phyloP scores from a whole-genome alignment of 2,797 vertebrate genomes.

The Craterocephalus amniculus region DNA sequence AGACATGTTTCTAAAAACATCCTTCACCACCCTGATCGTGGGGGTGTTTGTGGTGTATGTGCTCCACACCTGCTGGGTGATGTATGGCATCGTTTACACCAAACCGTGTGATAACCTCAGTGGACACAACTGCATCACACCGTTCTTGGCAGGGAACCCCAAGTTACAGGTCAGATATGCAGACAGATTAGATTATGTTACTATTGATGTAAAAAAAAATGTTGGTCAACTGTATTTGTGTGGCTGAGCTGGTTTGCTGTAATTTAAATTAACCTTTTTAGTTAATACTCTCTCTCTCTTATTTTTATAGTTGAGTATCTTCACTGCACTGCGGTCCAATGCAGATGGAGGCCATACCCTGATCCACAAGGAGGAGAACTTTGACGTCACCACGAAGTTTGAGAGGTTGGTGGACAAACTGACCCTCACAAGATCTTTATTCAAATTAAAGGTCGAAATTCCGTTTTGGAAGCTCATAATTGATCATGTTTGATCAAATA shows the following conservation, averaged over 20 bases:
- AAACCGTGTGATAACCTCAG: conserved; percentile 87
- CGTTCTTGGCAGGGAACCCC: conserved; percentile 88
- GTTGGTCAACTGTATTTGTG: neutral
- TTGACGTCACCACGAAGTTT: conserved; percentile 91
- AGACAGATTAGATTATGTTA: no score
- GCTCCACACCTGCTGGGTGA: conserved; percentile 97
- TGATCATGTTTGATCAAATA: neutral
- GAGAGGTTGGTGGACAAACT: conserved; percentile 84
- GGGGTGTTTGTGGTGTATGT: conserved; percentile 95
- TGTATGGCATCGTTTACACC: conserved; percentile 97
- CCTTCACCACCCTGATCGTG: conserved; percentile 92
- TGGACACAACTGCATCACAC: conserved; percentile 85
- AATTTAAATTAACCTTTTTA: neutral
- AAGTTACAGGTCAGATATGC: conserved; percentile 88
- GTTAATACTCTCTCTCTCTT: neutral
- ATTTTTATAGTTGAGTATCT: conserved; percentile 89
- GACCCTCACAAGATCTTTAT: neutral
- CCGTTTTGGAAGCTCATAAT: neutral
- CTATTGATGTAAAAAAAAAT: neutral
- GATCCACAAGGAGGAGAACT: conserved; percentile 91
- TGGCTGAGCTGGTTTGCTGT: neutral
- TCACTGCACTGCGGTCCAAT: conserved; percentile 85
- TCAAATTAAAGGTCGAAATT: neutral
- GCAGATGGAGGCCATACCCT: conserved; percentile 92
- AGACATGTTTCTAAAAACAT: conserved; percentile 86